Percentiles rank a stretch among this genome's conserved stretches.
Evolutionary conservation across 2,888 invertebrate genomes (phyloP).

Genomic region (Rhagophthalmus giganteus): DNA sequence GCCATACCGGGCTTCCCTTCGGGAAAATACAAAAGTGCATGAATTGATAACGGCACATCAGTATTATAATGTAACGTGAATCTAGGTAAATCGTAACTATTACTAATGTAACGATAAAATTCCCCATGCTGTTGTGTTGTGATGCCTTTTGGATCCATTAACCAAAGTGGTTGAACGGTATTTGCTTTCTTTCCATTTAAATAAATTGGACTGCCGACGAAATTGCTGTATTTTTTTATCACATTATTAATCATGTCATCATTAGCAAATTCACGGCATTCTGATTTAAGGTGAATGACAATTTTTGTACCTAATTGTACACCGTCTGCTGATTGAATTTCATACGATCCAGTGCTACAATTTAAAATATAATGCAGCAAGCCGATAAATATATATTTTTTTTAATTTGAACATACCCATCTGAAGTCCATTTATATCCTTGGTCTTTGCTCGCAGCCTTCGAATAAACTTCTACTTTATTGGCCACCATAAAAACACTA

Average conservation of each 20-base stretch:
- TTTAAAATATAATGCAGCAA: neutral
- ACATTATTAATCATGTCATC: conserved; percentile 82
- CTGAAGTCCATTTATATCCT: conserved; percentile 87
- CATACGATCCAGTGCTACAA: conserved; percentile 79
- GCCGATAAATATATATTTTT: neutral
- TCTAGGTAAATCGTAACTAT: conserved; percentile 84
- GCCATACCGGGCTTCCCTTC: conserved; percentile 67
- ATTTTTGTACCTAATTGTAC: conserved; percentile 92
- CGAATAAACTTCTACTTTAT: conserved; percentile 90
- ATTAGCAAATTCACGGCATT: conserved; percentile 87
- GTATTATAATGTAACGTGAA: conserved; percentile 91
- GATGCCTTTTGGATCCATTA: conserved; percentile 87
- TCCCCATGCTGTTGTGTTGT: conserved; percentile 85
- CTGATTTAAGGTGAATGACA: conserved; percentile 83
- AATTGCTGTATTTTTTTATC: conserved; percentile 96
- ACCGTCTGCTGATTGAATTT: conserved; percentile 82
- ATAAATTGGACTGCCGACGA: conserved; percentile 90
- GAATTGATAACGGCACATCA: conserved; percentile 88
- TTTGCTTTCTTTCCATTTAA: conserved; percentile 89
- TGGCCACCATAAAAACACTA: conserved; percentile 96
- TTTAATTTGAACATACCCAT: conserved; percentile 67
- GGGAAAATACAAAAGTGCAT: conserved; percentile 90
- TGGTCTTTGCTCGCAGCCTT: conserved; percentile 68
- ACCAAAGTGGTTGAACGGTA: conserved; percentile 89
- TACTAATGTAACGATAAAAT: conserved; percentile 89